Percentiles rank a stretch among this genome's conserved stretches.
Evolutionary conservation across 2,888 invertebrate genomes (phyloP).

Genomic region (Seira ritae): DNA sequence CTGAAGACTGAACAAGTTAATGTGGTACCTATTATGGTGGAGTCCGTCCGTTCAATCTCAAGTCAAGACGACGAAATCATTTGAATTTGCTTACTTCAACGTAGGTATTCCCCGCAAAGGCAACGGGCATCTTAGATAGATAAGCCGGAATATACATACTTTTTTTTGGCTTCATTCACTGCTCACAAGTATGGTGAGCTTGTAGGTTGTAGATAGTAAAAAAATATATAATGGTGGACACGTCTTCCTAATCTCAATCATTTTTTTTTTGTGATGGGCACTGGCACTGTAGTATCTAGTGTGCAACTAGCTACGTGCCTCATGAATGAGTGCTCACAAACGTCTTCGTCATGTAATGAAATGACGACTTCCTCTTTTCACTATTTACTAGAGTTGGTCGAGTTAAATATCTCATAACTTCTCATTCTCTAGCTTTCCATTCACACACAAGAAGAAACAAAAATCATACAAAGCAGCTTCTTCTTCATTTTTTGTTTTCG

Average conservation of each 20-base stretch:
- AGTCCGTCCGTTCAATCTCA: background rate
- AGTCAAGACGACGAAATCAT: background rate
- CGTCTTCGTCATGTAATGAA: conserved; percentile 16
- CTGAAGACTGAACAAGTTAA: too few species aligned
- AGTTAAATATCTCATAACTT: conserved; percentile 28
- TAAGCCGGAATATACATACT: background rate
- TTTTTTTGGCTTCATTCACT: conserved; percentile 7
- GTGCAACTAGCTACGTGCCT: conserved; percentile 28
- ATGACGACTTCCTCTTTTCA: conserved; percentile 1
- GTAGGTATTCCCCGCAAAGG: background rate
- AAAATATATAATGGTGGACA: conserved; percentile 11
- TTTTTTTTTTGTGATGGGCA: background rate
- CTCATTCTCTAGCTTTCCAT: conserved; percentile 27
- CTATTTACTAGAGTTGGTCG: background rate
- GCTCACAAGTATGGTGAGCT: background rate
- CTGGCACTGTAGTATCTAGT: background rate
- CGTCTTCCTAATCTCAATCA: background rate
- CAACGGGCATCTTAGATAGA: too few species aligned
- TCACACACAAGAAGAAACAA: conserved; percentile 3
- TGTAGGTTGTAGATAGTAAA: background rate
- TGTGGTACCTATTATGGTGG: background rate
- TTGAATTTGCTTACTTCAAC: conserved; percentile 2
- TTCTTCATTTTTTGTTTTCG: background rate
- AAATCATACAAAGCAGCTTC: background rate
- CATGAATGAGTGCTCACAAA: conserved; percentile 46